A percentile compares a stretch with the other conserved stretches of the same genome.
phyloP scores from a whole-genome alignment of 2,888 invertebrate species.

The Tillus elongatus region DNA sequence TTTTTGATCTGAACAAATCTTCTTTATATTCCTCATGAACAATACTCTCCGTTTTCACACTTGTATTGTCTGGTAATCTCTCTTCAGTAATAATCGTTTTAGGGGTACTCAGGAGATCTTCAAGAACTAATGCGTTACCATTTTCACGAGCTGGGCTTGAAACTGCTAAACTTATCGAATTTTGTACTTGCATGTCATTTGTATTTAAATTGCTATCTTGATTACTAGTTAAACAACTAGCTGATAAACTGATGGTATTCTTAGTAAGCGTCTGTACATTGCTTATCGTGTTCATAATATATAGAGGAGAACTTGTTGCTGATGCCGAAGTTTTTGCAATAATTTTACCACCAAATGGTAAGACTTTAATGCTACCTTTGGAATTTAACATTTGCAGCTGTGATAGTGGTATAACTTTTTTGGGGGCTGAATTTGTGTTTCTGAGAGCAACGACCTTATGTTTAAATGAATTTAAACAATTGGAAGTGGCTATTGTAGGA shows the following conservation, averaged over 20 bases:
- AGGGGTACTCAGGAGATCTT: conserved; percentile 23
- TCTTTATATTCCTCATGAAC: neutral
- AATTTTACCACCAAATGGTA: conserved; percentile 36
- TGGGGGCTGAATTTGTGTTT: conserved; percentile 28
- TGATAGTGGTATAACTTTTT: conserved; percentile 37
- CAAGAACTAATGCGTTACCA: conserved; percentile 22
- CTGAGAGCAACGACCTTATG: conserved; percentile 39
- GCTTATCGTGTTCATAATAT: conserved; percentile 29
- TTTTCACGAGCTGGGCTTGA: conserved; percentile 17
- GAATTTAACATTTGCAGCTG: conserved; percentile 39
- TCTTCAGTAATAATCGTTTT: no score
- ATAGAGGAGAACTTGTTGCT: conserved; percentile 29
- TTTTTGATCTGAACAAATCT: no score
- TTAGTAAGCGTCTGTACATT: conserved; percentile 11
- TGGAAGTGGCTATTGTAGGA: conserved; percentile 23
- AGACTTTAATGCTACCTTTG: conserved; percentile 38
- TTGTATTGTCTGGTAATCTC: no score
- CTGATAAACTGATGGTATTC: conserved; percentile 11
- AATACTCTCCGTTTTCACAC: neutral
- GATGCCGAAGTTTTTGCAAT: conserved; percentile 31
- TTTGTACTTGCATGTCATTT: no score
- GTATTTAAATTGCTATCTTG: no score
- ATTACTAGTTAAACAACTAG: no score
- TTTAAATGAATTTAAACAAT: conserved; percentile 27
- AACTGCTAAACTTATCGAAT: no score